phyloP scores from a whole-genome alignment of 1,140 invertebrate genomes.

The Bursaphelenchus mucronatus region DNA sequence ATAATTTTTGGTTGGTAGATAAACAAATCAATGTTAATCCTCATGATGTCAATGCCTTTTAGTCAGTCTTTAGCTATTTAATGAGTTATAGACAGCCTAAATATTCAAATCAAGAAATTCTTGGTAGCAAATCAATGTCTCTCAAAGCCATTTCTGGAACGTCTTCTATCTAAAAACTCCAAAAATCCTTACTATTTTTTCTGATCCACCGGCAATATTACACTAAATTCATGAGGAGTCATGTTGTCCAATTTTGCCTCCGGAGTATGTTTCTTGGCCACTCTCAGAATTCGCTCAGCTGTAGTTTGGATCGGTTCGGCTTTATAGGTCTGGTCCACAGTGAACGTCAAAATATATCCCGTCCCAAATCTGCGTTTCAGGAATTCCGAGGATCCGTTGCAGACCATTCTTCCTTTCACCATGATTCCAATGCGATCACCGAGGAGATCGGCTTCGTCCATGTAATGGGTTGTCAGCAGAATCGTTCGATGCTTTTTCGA shows the following conservation, averaged over 20 bases:
- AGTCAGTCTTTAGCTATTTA: no score
- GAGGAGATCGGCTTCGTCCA: conserved; percentile 93
- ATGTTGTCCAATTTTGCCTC: conserved; percentile 34
- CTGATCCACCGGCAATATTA: conserved; percentile 38
- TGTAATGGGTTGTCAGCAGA: conserved; percentile 79
- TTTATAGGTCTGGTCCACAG: conserved; percentile 11
- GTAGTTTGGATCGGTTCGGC: neutral
- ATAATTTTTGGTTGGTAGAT: no score
- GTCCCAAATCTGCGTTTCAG: conserved; percentile 64
- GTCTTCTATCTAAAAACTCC: no score
- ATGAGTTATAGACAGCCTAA: no score
- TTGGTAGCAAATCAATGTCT: no score
- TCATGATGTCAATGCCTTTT: no score
- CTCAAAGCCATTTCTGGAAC: no score
- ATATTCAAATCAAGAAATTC: no score
- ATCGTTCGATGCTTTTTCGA: conserved; percentile 31
- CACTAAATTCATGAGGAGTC: conserved; percentile 31
- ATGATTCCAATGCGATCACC: conserved; percentile 68
- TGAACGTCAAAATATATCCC: conserved; percentile 42
- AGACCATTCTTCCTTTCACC: conserved; percentile 67
- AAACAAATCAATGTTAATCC: no score
- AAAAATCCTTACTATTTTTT: conserved; percentile 30
- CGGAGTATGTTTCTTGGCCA: conserved; percentile 34
- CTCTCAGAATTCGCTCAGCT: conserved; percentile 19
- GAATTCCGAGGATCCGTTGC: conserved; percentile 69